Conservation (phyloP, 2,797 vertebrate species). For the Tiaroga cobitis region DNA sequence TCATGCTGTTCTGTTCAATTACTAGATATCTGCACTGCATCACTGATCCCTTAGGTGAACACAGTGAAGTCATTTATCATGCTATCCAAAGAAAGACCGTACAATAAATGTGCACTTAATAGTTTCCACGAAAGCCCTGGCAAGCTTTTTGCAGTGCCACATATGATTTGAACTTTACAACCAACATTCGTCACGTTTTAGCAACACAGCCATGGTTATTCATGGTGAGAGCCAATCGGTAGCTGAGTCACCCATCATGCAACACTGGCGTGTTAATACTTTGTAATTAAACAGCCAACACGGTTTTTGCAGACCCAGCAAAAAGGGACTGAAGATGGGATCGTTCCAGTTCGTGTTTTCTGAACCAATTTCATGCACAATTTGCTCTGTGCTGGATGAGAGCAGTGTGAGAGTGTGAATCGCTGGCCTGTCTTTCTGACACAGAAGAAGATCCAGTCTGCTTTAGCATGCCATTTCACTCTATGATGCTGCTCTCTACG, state of each 20-base stretch:
- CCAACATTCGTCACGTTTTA: slow-evolving; percentile 42
- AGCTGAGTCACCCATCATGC: slow-evolving; percentile 42
- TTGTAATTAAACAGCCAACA: slow-evolving; percentile 62
- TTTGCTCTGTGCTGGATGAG: slow-evolving; percentile 62
- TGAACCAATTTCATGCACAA: slow-evolving; percentile 67
- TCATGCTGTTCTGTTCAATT: slow-evolving; percentile 9
- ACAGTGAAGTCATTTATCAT: slow-evolving; percentile 23
- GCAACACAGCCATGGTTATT: slow-evolving; percentile 39
- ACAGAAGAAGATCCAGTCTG: slow-evolving; percentile 23
- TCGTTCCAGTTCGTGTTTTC: slow-evolving; percentile 64
- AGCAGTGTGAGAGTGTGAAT: slow-evolving; percentile 43
- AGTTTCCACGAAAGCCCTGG: slow-evolving; percentile 36
- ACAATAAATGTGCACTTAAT: slow-evolving; percentile 25
- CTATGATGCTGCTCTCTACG: not conserved
- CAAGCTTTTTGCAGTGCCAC: slow-evolving; percentile 28
- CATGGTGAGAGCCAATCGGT: slow-evolving; percentile 33
- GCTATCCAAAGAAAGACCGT: slow-evolving; percentile 5
- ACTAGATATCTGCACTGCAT: slow-evolving; percentile 40
- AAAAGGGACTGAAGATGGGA: slow-evolving; percentile 57
- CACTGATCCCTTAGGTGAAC: slow-evolving; percentile 17
- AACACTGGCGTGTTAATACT: slow-evolving; percentile 47
- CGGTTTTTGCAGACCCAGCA: slow-evolving; percentile 61
- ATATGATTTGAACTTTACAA: slow-evolving; percentile 27
- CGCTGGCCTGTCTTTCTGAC: slow-evolving; percentile 40
- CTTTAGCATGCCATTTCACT: slow-evolving; percentile 4